These are phyloP conservation scores for Thryonomys swinderianus DNA, from an alignment of 2,113 vertebrate species.

Conservation along the genomic window DNA sequence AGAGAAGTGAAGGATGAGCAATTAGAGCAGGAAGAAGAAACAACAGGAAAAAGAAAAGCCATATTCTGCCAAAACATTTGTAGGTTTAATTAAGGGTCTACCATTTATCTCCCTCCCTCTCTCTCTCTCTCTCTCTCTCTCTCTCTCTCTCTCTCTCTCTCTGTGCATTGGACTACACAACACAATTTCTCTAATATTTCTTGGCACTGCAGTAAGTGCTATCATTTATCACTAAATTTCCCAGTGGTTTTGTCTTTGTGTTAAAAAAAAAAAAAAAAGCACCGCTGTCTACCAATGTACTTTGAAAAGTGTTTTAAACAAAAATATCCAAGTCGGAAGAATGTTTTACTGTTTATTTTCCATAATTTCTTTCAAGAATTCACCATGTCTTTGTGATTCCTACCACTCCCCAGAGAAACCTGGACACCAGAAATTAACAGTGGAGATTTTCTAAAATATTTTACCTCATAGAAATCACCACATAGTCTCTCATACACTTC, in stretches of 20 bases:
- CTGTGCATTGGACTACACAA: constrained; percentile 10
- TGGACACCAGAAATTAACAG: background rate
- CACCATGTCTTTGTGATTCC: background rate
- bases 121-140: too few relatives aligned
- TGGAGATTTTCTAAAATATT: background rate
- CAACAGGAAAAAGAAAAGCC: background rate
- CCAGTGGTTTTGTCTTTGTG: constrained; percentile 19
- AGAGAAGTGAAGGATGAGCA: too few relatives aligned
- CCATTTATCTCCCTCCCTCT: too few relatives aligned
- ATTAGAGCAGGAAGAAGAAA: too few relatives aligned
- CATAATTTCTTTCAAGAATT: background rate
- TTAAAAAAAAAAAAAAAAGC: background rate
- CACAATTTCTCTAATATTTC: constrained; percentile 48
- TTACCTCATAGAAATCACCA: background rate
- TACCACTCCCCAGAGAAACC: background rate
- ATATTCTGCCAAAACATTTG: background rate
- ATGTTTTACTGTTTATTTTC: background rate
- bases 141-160: background rate
- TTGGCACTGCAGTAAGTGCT: constrained; percentile 29
- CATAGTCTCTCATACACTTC: background rate
- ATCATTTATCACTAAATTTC: constrained; percentile 51
- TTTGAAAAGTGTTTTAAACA: constrained; percentile 26
- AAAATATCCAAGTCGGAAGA: constrained; percentile 34
- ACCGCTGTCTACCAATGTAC: background rate
- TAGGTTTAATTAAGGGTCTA: constrained; percentile 15